Evolutionary conservation across 2,797 vertebrate genomes (phyloP).

Genomic region (Peromyscus aztecus): DNA sequence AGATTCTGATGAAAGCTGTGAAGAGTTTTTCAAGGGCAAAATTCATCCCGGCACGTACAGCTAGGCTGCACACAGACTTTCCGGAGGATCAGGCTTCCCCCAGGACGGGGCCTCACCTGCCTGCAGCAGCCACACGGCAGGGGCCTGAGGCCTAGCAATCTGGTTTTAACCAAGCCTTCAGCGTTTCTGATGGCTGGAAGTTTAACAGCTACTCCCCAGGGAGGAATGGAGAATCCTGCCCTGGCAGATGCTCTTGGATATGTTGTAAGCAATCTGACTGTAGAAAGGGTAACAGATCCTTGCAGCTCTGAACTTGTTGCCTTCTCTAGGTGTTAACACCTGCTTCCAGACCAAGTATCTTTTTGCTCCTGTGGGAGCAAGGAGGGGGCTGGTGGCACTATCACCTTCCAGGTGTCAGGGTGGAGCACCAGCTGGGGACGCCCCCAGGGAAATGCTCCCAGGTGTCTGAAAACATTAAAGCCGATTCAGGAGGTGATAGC

Average conservation of each 20-base stretch:
- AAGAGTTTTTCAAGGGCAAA: background rate
- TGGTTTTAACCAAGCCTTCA: background rate
- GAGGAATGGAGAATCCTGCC: background rate
- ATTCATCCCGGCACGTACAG: background rate
- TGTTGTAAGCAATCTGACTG: background rate
- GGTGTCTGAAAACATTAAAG: background rate
- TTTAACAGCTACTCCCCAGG: background rate
- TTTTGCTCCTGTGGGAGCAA: conserved; percentile 15
- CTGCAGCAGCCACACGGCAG: background rate
- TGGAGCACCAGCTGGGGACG: background rate
- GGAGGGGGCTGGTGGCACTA: background rate
- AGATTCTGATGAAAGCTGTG: background rate
- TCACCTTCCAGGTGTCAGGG: conserved; percentile 16
- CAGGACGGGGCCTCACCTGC: background rate
- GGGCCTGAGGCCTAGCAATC: background rate
- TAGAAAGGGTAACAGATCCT: background rate
- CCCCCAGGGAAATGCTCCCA: background rate
- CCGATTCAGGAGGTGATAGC: background rate
- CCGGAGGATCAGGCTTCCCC: background rate
- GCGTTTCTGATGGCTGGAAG: background rate
- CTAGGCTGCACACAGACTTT: background rate
- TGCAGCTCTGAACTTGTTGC: conserved; percentile 8
- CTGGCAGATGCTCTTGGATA: background rate
- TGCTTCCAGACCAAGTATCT: conserved; percentile 23
- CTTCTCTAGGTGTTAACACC: background rate